These are phyloP conservation scores for Amblyopsis hoosieri DNA, from an alignment of 2,797 vertebrate species.

Conservation along the genomic window DNA sequence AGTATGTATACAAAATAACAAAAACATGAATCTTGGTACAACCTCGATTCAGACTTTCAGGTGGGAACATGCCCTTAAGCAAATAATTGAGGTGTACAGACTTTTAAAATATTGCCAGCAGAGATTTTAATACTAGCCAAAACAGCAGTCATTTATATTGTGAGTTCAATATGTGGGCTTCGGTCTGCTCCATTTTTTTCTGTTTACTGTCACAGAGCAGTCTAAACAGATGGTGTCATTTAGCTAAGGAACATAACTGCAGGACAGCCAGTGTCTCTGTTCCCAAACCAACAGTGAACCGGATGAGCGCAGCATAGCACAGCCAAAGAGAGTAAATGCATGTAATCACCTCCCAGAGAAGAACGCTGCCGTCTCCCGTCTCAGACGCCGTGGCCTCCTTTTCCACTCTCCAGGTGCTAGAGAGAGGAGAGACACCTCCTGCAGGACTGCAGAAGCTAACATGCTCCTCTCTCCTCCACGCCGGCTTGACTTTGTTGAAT, in stretches of 20 bases:
- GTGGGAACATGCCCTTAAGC: too few relatives aligned
- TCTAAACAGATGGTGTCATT: constrained; percentile 53
- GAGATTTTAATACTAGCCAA: constrained; percentile 46
- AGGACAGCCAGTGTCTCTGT: constrained; percentile 26
- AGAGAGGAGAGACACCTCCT: constrained; percentile 20
- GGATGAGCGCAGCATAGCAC: constrained; percentile 42
- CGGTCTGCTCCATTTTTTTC: constrained; percentile 44
- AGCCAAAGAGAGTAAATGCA: constrained; percentile 32
- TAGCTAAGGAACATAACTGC: constrained; percentile 38
- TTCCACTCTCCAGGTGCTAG: constrained; percentile 44
- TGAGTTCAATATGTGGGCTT: constrained; percentile 22
- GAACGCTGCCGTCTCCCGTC: constrained; percentile 40
- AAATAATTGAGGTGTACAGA: too few relatives aligned
- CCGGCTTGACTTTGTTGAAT: constrained; percentile 11
- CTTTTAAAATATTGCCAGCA: too few relatives aligned
- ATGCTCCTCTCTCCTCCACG: neutral
- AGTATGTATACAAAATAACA: too few relatives aligned
- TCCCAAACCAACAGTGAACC: constrained; percentile 35
- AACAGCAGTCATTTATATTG: neutral
- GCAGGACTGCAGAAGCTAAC: constrained; percentile 24
- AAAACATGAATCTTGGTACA: too few relatives aligned
- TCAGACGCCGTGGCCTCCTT: constrained; percentile 40
- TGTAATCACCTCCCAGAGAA: constrained; percentile 44
- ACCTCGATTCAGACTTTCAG: too few relatives aligned
- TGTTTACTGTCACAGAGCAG: constrained; percentile 48